Evolutionary conservation across 35 echinoderm and acorn worm species (phyloP), one percentile per base, ranked within the genome.

Genomic region (Eucidaris tribuloides): DNA sequence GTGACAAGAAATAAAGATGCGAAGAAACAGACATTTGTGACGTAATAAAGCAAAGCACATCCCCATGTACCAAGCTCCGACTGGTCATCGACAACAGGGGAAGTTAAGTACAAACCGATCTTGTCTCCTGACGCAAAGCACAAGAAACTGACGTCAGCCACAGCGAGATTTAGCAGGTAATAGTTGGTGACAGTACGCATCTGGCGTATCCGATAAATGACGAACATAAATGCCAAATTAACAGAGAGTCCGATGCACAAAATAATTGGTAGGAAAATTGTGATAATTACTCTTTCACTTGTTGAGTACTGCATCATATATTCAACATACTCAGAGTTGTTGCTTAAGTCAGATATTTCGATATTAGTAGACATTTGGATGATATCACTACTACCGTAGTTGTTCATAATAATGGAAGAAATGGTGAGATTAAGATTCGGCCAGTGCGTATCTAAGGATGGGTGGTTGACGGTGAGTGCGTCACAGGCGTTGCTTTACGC

Each of bases 101-200:
- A 60, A 2, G 85, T 20, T 4, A 15, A 34, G 76, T 80, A 88
- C 3, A 24, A 38, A 25, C 54, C 59, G 11, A 88, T 36, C 32
- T 88, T 88, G 20, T 88, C 85, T 18, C 71, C 72, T 7, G 80
- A n/a, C 5, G 77, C 85, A 62, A 78, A 42, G 1, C 41, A 40
- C 22, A 88, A 19, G 57, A 79, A 88, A 4, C 39, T 31, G n/a
- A 80, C 45, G 17, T 88, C 85, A 2, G 52, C 60, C 37, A 88
- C 40, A n/a, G 85, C 76, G 3, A 88, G 29, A 45, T 88, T 88
- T 2, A 65, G 74, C 37, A 88, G 58, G 85, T 88, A 88, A 30
- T 80, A 65, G 41, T 88, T 88, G 38, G 85, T 88, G 4, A 88
- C 76, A 5, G 85, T 88, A 31, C 58, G 72, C 85, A 88, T 88